A percentile compares a stretch with the other conserved stretches of the same genome.
These are phyloP conservation scores for Sericinus montela DNA, from an alignment of 2,888 invertebrate genomes.

Conservation along the genomic window DNA sequence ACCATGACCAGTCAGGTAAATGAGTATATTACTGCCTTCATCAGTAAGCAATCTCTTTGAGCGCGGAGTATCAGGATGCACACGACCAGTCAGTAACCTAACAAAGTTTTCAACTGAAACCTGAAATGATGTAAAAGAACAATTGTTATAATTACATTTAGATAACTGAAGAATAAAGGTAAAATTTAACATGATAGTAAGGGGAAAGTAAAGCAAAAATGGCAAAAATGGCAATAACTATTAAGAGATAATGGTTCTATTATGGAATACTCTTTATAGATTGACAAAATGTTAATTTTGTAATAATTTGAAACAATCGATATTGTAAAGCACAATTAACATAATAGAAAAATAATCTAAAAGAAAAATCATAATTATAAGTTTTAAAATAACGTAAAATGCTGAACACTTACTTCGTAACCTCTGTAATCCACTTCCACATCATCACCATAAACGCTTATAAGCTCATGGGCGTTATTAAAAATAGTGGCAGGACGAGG, in stretches of 20 bases:
- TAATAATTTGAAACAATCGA: too few relatives aligned
- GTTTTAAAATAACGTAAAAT: too few relatives aligned
- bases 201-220: too few relatives aligned
- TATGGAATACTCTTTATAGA: too few relatives aligned
- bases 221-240: too few relatives aligned
- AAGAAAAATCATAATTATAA: too few relatives aligned
- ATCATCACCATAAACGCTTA: slow-evolving; percentile 99
- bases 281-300: too few relatives aligned
- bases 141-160: background rate
- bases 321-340: too few relatives aligned
- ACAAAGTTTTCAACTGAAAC: slow-evolving; percentile 99
- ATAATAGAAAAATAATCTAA: too few relatives aligned
- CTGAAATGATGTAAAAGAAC: slow-evolving; percentile 55
- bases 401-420: slow-evolving; percentile 82
- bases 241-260: too few relatives aligned
- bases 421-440: slow-evolving; percentile 99
- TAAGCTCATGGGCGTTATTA: slow-evolving; percentile 98
- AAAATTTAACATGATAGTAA: too few relatives aligned
- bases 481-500: slow-evolving; percentile 98
- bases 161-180: too few relatives aligned
- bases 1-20: slow-evolving; percentile 97
- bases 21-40: slow-evolving; percentile 97
- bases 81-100: slow-evolving; percentile 94
- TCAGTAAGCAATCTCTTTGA: slow-evolving; percentile 97
- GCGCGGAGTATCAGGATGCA: slow-evolving; percentile 94